Percentiles rank a stretch among this genome's conserved stretches.
Evolutionary conservation across 2,113 vertebrate species (phyloP).

Genomic region (Nothocercus nigrocapillus): DNA sequence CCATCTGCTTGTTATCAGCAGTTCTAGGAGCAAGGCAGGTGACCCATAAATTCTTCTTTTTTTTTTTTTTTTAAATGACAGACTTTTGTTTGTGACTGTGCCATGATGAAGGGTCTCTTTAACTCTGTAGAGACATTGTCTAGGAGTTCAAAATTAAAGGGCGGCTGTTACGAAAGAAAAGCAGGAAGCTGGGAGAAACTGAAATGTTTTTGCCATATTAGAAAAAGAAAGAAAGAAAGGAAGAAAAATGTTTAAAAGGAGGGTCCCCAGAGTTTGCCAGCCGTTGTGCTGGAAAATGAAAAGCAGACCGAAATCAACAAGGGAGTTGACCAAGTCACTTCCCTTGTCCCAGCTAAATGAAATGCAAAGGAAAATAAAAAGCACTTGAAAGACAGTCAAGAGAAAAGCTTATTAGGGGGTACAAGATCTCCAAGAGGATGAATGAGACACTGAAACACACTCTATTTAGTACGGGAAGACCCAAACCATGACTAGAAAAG

Average conservation of each 20-base stretch:
- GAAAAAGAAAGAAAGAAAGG: neutral
- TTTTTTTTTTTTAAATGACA: neutral
- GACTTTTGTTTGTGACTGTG: conserved; percentile 19
- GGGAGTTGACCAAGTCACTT: neutral
- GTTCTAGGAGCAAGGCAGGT: conserved; percentile 49
- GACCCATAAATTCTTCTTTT: conserved; percentile 22
- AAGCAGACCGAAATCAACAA: neutral
- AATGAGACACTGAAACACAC: fast-evolving
- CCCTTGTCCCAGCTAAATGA: neutral
- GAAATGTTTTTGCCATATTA: neutral
- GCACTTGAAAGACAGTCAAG: neutral
- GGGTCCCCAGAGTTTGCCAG: neutral
- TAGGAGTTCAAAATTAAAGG: neutral
- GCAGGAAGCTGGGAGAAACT: neutral
- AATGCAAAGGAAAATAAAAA: conserved; percentile 8
- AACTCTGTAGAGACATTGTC: neutral
- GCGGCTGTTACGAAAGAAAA: neutral
- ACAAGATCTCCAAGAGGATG: neutral
- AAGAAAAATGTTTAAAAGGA: neutral
- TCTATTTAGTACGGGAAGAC: neutral
- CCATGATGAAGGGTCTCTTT: neutral
- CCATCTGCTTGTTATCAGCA: conserved; percentile 74
- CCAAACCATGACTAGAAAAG: neutral
- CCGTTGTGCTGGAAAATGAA: neutral
- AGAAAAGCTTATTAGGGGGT: neutral